These are phyloP conservation scores for Myopa tessellatipennis DNA, from an alignment of 2,888 invertebrate genomes.

Conservation along the genomic window DNA sequence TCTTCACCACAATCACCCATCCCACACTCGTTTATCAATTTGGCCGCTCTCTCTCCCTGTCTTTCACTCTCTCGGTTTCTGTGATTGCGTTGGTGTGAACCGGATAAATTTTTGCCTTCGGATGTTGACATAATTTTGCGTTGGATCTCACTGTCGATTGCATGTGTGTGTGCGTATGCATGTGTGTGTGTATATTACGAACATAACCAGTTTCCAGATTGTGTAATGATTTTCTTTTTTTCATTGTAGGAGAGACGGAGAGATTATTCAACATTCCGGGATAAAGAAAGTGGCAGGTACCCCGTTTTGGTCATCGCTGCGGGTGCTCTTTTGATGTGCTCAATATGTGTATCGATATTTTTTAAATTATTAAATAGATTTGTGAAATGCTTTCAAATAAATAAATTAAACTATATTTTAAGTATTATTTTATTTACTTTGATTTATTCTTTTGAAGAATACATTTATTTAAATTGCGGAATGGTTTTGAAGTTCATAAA, in stretches of 20 bases:
- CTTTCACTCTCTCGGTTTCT: not conserved
- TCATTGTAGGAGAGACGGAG: not conserved
- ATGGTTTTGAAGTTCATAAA: too few relatives aligned
- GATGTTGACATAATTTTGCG: conserved; percentile 17
- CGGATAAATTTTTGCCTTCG: conserved; percentile 19
- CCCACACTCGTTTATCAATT: not conserved
- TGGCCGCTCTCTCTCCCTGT: not conserved
- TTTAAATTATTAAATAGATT: too few relatives aligned
- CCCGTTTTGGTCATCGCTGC: too few relatives aligned
- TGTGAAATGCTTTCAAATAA: too few relatives aligned
- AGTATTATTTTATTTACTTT: too few relatives aligned
- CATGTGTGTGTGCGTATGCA: not conserved
- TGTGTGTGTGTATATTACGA: not conserved
- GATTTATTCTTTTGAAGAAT: too few relatives aligned
- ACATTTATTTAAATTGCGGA: too few relatives aligned
- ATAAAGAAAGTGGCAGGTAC: not conserved
- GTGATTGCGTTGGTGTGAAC: conserved; percentile 4
- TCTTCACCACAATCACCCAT: not conserved
- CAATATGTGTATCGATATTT: too few relatives aligned
- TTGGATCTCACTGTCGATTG: not conserved
- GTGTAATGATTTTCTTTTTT: conserved; percentile 35
- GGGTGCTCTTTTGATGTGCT: too few relatives aligned
- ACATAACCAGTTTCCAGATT: conserved; percentile 33
- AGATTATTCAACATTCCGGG: conserved; percentile 17
- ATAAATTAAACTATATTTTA: too few relatives aligned